Conservation (phyloP, 2,113 vertebrate genomes). For the Sinocyclocheilus grahami region DNA sequence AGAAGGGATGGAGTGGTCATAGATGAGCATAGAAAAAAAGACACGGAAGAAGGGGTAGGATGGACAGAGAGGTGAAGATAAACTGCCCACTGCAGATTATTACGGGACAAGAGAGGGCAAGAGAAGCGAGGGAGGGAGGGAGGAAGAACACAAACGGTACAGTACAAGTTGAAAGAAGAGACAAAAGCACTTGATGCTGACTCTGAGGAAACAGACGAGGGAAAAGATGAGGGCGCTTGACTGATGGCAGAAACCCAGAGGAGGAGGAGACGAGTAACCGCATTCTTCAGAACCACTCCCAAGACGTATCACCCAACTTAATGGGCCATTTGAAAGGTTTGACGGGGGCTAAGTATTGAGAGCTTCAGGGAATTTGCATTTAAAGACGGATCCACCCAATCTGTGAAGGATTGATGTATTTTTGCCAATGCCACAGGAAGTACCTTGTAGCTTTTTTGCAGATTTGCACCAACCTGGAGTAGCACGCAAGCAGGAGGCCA, state of each 20-base stretch:
- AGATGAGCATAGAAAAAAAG: slow-evolving; percentile 8
- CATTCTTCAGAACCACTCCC: slow-evolving; percentile 18
- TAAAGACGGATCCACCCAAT: background rate
- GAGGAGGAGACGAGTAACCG: slow-evolving; percentile 26
- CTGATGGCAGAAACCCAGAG: slow-evolving; percentile 20
- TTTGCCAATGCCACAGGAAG: background rate
- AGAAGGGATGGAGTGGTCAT: slow-evolving; percentile 19
- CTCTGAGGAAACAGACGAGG: slow-evolving; percentile 30
- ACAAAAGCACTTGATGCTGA: slow-evolving; percentile 53
- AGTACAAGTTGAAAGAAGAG: slow-evolving; percentile 44
- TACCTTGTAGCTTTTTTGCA: background rate
- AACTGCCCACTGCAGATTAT: slow-evolving; percentile 42
- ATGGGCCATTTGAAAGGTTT: background rate
- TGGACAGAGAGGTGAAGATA: slow-evolving; percentile 44
- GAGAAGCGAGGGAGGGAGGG: background rate
- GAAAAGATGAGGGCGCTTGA: slow-evolving; percentile 31
- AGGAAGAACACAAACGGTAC: slow-evolving; percentile 42
- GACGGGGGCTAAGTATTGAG: background rate
- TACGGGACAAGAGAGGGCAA: slow-evolving; percentile 44
- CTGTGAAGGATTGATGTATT: background rate
- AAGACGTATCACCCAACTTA: background rate
- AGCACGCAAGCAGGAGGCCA: background rate
- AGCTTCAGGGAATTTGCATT: background rate
- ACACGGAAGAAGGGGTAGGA: slow-evolving; percentile 11
- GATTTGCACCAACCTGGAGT: background rate